Percentiles rank a stretch among this genome's conserved stretches.
Evolutionary conservation across 2,113 vertebrate genomes (phyloP).

Genomic region (Entelurus aequoreus): DNA sequence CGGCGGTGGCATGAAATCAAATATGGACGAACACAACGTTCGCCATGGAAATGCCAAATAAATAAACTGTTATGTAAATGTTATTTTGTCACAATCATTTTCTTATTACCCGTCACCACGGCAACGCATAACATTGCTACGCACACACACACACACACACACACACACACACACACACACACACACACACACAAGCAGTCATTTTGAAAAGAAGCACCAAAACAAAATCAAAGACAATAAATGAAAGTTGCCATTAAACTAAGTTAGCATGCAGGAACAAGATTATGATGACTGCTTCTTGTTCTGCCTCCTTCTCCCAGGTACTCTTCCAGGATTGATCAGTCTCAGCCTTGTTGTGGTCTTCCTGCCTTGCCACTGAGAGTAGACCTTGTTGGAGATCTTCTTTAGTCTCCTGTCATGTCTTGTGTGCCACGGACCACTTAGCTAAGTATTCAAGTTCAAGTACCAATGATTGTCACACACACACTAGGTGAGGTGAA

Average conservation of each 20-base stretch:
- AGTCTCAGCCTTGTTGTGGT: too few species aligned
- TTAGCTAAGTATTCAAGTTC: too few species aligned
- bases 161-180: neutral
- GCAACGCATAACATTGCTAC: constrained; percentile 22
- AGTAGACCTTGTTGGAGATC: too few species aligned
- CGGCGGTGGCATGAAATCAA: constrained; percentile 15
- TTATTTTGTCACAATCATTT: constrained; percentile 65
- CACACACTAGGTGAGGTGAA: too few species aligned
- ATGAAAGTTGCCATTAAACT: neutral
- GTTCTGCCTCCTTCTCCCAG: too few species aligned
- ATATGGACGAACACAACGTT: constrained; percentile 48
- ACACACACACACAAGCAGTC: neutral
- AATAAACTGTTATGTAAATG: constrained; percentile 62
- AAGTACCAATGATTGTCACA: too few species aligned
- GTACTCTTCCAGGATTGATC: too few species aligned
- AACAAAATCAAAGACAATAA: neutral
- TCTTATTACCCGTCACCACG: constrained; percentile 51
- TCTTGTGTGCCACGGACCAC: too few species aligned
- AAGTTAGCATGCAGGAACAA: neutral
- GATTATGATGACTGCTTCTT: too few species aligned
- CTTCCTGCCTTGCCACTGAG: too few species aligned
- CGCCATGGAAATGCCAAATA: constrained; percentile 38
- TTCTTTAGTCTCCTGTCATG: too few species aligned
- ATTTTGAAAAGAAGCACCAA: neutral
- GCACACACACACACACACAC: constrained; percentile 2